Evolutionary conservation across 2,797 vertebrate species (phyloP).

Genomic region (Periophthalmus magnuspinnatus): DNA sequence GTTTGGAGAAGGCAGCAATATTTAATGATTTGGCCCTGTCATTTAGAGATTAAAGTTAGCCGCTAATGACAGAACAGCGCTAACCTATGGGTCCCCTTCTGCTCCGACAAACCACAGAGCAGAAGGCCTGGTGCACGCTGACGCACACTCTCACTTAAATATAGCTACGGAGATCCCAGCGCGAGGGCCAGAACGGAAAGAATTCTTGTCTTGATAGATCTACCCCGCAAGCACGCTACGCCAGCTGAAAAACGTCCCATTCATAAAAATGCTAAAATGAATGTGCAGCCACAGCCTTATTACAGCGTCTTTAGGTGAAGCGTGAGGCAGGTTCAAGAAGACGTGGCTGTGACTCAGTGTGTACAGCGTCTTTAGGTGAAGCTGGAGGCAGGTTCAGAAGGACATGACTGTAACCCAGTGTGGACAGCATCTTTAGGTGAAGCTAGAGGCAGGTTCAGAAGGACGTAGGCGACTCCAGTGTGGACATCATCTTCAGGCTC

Average conservation of each 20-base stretch:
- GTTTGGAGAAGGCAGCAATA: constrained; percentile 60
- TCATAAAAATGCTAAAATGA: constrained; percentile 14
- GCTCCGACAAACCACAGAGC: constrained; percentile 55
- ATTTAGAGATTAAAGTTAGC: constrained; percentile 66
- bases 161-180: constrained; percentile 62
- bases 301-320: no score
- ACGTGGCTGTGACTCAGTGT: no score
- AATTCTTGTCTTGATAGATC: constrained; percentile 58
- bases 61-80: constrained; percentile 69
- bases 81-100: constrained; percentile 53
- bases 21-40: constrained; percentile 64
- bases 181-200: constrained; percentile 57
- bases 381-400: no score
- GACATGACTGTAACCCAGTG: no score
- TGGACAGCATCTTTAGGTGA: no score
- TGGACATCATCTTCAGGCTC: no score
- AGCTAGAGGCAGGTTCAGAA: no score
- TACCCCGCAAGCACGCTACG: constrained; percentile 25
- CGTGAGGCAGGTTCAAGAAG: no score
- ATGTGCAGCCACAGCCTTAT: constrained; percentile 11
- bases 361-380: no score
- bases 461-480: no score
- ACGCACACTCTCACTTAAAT: constrained; percentile 63
- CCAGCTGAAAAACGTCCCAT: constrained; percentile 11
- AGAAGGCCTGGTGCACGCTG: constrained; percentile 54